Evolutionary conservation across 2,113 vertebrate species (phyloP).

Genomic region (Ciconia boyciana): DNA sequence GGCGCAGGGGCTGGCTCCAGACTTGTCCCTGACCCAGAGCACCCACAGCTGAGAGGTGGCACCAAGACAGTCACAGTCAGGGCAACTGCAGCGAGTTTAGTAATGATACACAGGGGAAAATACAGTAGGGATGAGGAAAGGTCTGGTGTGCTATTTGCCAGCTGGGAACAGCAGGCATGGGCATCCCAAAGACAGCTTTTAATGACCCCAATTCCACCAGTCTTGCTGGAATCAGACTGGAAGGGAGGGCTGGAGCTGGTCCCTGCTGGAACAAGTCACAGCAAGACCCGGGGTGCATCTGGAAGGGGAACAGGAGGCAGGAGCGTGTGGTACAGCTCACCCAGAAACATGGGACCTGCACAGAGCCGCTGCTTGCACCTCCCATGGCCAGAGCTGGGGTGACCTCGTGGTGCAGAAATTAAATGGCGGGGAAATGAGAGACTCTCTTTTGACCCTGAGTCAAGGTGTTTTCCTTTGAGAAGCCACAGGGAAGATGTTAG

Average conservation of each 20-base stretch:
- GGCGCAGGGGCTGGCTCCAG: background rate
- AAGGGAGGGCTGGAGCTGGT: background rate
- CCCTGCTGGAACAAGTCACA: background rate
- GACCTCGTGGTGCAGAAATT: background rate
- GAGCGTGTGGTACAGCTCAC: background rate
- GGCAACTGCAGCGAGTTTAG: background rate
- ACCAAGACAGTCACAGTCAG: background rate
- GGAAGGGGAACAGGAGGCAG: background rate
- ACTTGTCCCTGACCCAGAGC: background rate
- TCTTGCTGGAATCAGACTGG: background rate
- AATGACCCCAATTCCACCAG: background rate
- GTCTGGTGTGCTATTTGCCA: background rate
- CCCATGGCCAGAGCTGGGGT: background rate
- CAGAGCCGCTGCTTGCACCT: background rate
- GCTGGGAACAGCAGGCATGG: background rate
- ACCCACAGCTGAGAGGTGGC: background rate
- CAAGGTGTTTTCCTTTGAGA: background rate
- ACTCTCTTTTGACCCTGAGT: background rate
- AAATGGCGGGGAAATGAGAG: background rate
- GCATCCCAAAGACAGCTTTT: background rate
- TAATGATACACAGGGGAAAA: background rate
- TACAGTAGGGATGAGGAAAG: background rate
- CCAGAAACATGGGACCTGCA: background rate
- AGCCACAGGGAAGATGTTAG: background rate
- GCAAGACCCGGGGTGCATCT: fast-evolving